Evolutionary conservation across 92 coral and sea anemone species (phyloP).

Genomic region (Nematostella vectensis): DNA sequence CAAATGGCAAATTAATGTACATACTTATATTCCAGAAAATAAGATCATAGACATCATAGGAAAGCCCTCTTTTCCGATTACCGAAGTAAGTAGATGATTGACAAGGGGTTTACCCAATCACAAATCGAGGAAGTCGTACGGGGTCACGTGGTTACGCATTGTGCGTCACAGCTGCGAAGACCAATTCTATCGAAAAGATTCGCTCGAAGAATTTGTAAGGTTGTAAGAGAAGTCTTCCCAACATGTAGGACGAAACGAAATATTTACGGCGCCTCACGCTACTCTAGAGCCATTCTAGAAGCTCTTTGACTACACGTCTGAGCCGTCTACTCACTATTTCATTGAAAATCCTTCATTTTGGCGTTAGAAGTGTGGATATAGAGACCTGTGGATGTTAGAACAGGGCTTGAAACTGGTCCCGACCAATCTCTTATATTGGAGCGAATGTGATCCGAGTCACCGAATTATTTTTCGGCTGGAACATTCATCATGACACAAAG

Average conservation of each 20-base stretch:
- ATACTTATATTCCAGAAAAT: too few relatives aligned
- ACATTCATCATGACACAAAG: constrained; percentile 33
- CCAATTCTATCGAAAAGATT: constrained; percentile 56
- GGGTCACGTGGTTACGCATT: constrained; percentile 69
- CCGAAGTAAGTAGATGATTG: constrained; percentile 44
- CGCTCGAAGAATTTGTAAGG: constrained; percentile 24
- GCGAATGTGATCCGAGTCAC: constrained; percentile 23
- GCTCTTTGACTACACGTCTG: neutral
- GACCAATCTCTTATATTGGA: constrained; percentile 39
- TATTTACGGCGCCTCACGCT: constrained; percentile 28
- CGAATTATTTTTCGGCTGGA: constrained; percentile 19
- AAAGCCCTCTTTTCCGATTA: constrained; percentile 50
- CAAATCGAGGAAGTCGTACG: constrained; percentile 29
- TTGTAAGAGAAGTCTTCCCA: constrained; percentile 42
- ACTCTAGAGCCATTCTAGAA: constrained; percentile 48
- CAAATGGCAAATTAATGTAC: too few relatives aligned
- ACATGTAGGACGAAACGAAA: constrained; percentile 53
- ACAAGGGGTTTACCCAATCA: constrained; percentile 52
- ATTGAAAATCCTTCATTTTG: too few relatives aligned
- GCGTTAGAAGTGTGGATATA: too few relatives aligned
- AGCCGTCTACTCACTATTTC: neutral
- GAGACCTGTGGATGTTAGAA: too few relatives aligned
- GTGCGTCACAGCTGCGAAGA: constrained; percentile 88
- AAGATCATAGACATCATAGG: too few relatives aligned
- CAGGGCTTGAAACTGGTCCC: too few relatives aligned